A percentile compares a stretch with the other conserved stretches of the same genome.
Evolutionary conservation across 2,113 vertebrate genomes (phyloP).

Genomic region (Melanostigma gelatinosum): DNA sequence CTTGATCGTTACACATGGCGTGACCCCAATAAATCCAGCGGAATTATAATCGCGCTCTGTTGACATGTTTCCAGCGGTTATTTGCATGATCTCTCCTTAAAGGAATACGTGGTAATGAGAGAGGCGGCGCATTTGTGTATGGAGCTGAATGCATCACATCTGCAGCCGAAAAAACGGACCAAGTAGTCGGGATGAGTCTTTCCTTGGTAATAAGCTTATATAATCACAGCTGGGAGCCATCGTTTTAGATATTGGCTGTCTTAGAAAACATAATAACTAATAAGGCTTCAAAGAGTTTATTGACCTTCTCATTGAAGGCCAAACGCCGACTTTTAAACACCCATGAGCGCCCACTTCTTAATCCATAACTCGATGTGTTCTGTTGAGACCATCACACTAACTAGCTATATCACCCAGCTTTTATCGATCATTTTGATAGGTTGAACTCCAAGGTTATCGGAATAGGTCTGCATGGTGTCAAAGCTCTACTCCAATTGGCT

Average conservation of each 20-base stretch:
- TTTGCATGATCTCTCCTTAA: background rate
- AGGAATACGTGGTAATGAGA: background rate
- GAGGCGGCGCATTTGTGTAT: background rate
- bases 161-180: background rate
- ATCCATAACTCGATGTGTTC: conserved; percentile 8
- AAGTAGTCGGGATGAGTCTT: background rate
- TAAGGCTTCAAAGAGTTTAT: conserved; percentile 16
- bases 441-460: conserved; percentile 8
- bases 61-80: background rate
- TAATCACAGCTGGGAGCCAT: conserved; percentile 4
- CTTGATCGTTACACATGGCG: background rate
- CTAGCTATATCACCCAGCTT: background rate
- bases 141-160: background rate
- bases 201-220: conserved; percentile 7
- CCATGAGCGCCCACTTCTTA: conserved; percentile 3
- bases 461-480: background rate
- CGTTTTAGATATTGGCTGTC: conserved; percentile 11
- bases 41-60: background rate
- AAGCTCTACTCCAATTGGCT: background rate
- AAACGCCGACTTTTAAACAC: conserved; percentile 8
- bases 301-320: conserved; percentile 27
- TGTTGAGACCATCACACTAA: conserved; percentile 12
- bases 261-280: conserved; percentile 25
- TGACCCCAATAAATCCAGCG: background rate
- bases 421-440: conserved; percentile 17